A percentile compares a stretch with the other conserved stretches of the same genome.
These are phyloP conservation scores for Equus quagga DNA, from an alignment of 2,113 vertebrate genomes.

Conservation along the genomic window DNA sequence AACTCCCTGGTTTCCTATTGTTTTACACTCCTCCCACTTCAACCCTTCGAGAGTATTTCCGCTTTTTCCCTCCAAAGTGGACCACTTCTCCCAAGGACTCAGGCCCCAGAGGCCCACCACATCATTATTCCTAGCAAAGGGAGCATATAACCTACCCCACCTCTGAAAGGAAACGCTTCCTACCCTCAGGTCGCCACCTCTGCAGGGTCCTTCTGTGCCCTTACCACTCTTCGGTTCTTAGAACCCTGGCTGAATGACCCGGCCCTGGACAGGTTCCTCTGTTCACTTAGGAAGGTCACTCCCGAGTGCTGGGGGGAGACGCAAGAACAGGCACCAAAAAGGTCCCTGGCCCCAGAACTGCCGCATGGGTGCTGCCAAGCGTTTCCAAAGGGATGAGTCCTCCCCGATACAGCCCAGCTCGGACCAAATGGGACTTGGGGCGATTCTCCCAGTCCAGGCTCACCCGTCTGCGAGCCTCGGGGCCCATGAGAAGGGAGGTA, in stretches of 20 bases:
- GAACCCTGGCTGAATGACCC: neutral
- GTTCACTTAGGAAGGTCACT: neutral
- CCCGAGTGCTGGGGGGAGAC: neutral
- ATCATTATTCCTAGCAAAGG: neutral
- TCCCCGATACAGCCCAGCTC: neutral
- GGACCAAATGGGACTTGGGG: too few relatives aligned
- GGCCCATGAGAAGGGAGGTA: neutral
- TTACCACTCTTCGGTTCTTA: neutral
- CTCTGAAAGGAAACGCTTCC: fast-evolving
- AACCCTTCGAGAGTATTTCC: neutral
- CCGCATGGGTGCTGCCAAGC: too few relatives aligned
- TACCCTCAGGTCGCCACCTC: neutral
- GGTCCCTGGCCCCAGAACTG: too few relatives aligned
- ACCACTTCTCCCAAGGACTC: neutral
- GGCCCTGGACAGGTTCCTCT: neutral
- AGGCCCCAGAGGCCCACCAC: neutral
- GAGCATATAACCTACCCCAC: too few relatives aligned
- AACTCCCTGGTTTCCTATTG: neutral
- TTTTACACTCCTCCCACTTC: neutral
- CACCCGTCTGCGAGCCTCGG: neutral
- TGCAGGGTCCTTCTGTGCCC: neutral
- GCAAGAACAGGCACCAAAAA: neutral
- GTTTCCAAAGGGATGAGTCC: neutral
- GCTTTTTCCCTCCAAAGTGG: neutral
- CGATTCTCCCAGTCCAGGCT: too few relatives aligned